A percentile compares a stretch with the other conserved stretches of the same genome.
Evolutionary conservation across 2,888 invertebrate genomes (phyloP).

Genomic region (Candidula unifasciata): DNA sequence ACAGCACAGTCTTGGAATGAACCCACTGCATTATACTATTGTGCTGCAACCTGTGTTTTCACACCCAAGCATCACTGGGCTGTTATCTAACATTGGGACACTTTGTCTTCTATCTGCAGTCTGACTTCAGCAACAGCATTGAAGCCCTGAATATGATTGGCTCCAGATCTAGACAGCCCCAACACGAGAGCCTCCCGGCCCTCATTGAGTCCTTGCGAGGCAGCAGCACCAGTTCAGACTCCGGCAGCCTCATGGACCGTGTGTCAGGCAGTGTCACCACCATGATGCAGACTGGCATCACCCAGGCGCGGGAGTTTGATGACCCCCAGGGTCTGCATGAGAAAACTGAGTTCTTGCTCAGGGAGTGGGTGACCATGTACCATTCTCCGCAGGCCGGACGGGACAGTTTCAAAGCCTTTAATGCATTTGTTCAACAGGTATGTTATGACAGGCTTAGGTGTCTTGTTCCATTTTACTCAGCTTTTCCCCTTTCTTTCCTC

Average conservation of each 20-base stretch:
- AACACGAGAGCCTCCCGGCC: slow-evolving; percentile 47
- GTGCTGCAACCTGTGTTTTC: too few relatives aligned
- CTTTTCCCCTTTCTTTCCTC: background rate
- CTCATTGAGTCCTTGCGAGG: slow-evolving; percentile 46
- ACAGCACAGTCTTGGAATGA: too few relatives aligned
- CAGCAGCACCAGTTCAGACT: slow-evolving; percentile 22
- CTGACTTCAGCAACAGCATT: slow-evolving; percentile 91
- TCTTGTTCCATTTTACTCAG: background rate
- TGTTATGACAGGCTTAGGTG: background rate
- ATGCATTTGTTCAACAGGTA: slow-evolving; percentile 90
- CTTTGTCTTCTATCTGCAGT: slow-evolving; percentile 77
- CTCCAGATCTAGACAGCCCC: slow-evolving; percentile 85
- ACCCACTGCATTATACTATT: too few relatives aligned
- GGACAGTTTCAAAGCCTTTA: slow-evolving; percentile 87
- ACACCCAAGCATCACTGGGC: too few relatives aligned
- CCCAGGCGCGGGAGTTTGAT: slow-evolving; percentile 90
- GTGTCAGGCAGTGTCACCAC: slow-evolving; percentile 80
- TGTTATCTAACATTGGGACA: too few relatives aligned
- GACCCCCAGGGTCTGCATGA: slow-evolving; percentile 96
- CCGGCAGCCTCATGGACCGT: slow-evolving; percentile 82
- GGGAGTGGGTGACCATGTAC: slow-evolving; percentile 96
- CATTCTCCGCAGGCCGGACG: slow-evolving; percentile 82
- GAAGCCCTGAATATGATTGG: slow-evolving; percentile 89
- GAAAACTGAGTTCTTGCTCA: slow-evolving; percentile 93
- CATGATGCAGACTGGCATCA: slow-evolving; percentile 94